These are phyloP conservation scores for Stomorhina lunata DNA, from an alignment of 2,888 invertebrate species.

Conservation along the genomic window DNA sequence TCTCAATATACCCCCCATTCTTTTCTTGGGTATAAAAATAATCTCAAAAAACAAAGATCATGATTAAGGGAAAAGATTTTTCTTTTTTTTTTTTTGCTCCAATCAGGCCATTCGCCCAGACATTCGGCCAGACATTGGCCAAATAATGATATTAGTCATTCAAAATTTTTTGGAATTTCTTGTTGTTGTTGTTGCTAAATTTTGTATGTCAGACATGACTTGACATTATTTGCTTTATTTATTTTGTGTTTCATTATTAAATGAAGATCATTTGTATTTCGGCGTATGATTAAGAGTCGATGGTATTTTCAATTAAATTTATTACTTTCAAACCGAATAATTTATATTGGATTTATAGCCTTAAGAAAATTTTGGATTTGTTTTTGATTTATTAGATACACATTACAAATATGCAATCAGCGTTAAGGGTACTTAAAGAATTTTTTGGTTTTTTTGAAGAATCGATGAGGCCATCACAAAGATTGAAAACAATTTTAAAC, in stretches of 20 bases:
- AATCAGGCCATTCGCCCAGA: constrained; percentile 14
- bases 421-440: too few relatives aligned
- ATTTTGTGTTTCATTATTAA: constrained; percentile 3
- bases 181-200: background rate
- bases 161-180: constrained; percentile 15
- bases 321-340: background rate
- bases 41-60: constrained; percentile 10
- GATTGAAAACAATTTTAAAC: background rate
- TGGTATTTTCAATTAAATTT: constrained; percentile 20
- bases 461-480: background rate
- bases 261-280: constrained; percentile 13
- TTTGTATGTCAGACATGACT: constrained; percentile 45
- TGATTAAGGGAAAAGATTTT: too few relatives aligned
- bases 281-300: constrained; percentile 39
- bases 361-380: background rate
- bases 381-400: background rate
- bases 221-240: constrained; percentile 21
- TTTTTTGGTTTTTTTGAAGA: too few relatives aligned
- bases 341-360: constrained; percentile 18
- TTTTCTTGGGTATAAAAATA: too few relatives aligned
- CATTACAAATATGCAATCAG: too few relatives aligned
- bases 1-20: too few relatives aligned
- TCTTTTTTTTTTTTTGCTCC: background rate
- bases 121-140: constrained; percentile 30
- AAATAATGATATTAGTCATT: constrained; percentile 40